These are phyloP conservation scores for Diglossa cyanea DNA, from an alignment of 2,797 vertebrate species.

Conservation along the genomic window DNA sequence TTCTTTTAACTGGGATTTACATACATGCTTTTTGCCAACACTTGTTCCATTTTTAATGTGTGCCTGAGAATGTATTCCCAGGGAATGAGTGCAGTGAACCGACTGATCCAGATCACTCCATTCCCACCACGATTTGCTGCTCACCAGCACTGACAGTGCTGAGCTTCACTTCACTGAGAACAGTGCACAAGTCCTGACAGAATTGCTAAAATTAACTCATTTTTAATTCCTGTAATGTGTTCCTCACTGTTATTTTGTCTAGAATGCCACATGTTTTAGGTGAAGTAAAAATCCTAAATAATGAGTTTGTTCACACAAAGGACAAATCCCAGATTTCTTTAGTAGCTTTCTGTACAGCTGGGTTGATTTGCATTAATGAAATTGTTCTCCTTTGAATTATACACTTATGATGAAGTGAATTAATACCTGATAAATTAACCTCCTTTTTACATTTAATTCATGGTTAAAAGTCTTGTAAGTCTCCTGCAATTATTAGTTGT, in stretches of 20 bases:
- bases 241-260: not conserved
- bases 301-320: not conserved
- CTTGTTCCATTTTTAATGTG: not conserved
- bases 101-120: accelerated
- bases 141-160: not conserved
- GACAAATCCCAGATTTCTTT: not conserved
- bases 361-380: not conserved
- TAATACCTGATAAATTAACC: not conserved
- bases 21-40: not conserved
- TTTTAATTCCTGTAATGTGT: not conserved
- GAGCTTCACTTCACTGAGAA: not conserved
- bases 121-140: not conserved
- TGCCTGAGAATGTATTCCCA: not conserved
- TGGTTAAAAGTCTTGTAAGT: not conserved
- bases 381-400: not conserved
- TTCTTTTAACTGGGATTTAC: not conserved
- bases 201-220: not conserved
- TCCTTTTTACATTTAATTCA: not conserved
- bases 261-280: not conserved
- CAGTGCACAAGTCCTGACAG: not conserved
- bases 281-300: not conserved
- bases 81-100: not conserved
- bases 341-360: not conserved
- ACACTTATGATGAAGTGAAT: not conserved
- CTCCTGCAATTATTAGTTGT: not conserved